Conservation (phyloP, 2,113 vertebrate species). For the Lagopus muta region DNA sequence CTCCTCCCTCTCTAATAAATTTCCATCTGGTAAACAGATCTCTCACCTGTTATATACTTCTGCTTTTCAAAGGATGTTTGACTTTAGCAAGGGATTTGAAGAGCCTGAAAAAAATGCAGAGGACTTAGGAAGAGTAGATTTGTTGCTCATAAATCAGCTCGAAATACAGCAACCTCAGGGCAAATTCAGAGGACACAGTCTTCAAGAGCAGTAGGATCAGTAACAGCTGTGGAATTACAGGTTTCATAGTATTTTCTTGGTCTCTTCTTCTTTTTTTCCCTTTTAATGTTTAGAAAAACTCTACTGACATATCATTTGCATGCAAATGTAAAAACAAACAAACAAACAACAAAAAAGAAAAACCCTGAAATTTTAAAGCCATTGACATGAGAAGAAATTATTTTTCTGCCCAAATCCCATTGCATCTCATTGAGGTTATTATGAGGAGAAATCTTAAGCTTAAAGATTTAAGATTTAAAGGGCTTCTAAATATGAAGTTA, state of each 20-base stretch:
- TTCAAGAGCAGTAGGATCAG: background rate
- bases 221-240: background rate
- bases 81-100: background rate
- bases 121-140: background rate
- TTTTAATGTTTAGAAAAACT: background rate
- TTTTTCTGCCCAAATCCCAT: background rate
- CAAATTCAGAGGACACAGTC: background rate
- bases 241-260: background rate
- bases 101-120: background rate
- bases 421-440: background rate
- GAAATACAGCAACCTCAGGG: background rate
- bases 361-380: background rate
- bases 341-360: background rate
- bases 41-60: background rate
- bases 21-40: background rate
- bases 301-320: background rate
- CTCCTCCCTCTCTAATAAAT: background rate
- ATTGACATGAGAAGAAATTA: background rate
- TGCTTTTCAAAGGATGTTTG: background rate
- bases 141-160: background rate
- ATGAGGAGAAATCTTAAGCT: too few species aligned
- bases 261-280: background rate
- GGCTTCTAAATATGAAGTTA: background rate
- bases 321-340: background rate
- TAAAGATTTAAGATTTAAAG: too few species aligned